A percentile compares a stretch with the other conserved stretches of the same genome.
phyloP scores from a whole-genome alignment of 2,113 vertebrate species.

The Anguilla rostrata region DNA sequence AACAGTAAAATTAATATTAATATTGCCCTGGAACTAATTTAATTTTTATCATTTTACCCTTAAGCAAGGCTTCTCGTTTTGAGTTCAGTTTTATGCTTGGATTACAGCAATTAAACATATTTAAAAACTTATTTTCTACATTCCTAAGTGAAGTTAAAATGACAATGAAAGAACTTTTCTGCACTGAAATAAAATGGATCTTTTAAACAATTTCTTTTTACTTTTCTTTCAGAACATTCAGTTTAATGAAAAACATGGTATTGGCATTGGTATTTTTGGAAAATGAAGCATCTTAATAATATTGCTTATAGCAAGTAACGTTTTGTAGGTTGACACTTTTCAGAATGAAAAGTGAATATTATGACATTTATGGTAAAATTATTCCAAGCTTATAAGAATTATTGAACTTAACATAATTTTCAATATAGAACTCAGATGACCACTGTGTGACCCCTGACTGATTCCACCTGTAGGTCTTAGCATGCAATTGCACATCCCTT shows the following conservation, averaged over 20 bases:
- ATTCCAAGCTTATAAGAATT: too few relatives aligned
- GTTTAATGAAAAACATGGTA: not conserved
- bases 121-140: slow-evolving; percentile 20
- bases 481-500: too few relatives aligned
- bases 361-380: too few relatives aligned
- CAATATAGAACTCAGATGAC: too few relatives aligned
- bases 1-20: slow-evolving; percentile 7
- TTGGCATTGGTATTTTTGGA: not conserved
- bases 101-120: slow-evolving; percentile 27
- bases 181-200: not conserved
- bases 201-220: not conserved
- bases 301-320: too few relatives aligned
- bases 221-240: not conserved
- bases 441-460: too few relatives aligned
- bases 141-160: slow-evolving; percentile 21
- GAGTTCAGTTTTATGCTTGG: slow-evolving; percentile 32
- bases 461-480: too few relatives aligned
- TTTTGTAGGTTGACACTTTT: too few relatives aligned
- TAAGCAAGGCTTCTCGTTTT: slow-evolving; percentile 14
- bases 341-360: too few relatives aligned
- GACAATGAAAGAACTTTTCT: not conserved
- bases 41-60: slow-evolving; percentile 26
- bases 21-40: not conserved
- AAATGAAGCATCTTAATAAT: not conserved
- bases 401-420: too few relatives aligned